phyloP scores from a whole-genome alignment of 2,888 invertebrate genomes.

The Mycogona germanica region DNA sequence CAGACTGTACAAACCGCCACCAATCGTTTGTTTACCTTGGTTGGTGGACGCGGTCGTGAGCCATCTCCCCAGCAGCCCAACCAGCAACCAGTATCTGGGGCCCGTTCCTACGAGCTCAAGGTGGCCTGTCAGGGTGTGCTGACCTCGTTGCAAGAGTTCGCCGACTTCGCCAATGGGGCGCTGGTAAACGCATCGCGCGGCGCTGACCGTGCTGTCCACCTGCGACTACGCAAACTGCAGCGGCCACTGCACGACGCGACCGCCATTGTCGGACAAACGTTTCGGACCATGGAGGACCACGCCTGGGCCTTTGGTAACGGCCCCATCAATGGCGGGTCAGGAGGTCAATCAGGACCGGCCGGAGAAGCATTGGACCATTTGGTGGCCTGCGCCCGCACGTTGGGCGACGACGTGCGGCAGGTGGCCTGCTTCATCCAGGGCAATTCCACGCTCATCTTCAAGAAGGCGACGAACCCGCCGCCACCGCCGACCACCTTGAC shows the following conservation, averaged over 20 bases:
- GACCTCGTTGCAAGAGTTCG: slow-evolving; percentile 70
- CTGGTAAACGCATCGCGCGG: slow-evolving; percentile 61
- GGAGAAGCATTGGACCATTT: slow-evolving; percentile 75
- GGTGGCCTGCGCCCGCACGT: slow-evolving; percentile 69
- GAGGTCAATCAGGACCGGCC: slow-evolving; percentile 25
- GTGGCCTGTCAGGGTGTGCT: slow-evolving; percentile 64
- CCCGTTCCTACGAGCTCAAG: slow-evolving; percentile 53
- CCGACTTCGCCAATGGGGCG: slow-evolving; percentile 78
- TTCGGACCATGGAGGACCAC: slow-evolving; percentile 56
- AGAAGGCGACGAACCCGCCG: slow-evolving; percentile 15
- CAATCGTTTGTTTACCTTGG: slow-evolving; percentile 61
- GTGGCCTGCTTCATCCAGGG: slow-evolving; percentile 74
- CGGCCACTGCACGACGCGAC: slow-evolving; percentile 68
- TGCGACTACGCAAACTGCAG: slow-evolving; percentile 62
- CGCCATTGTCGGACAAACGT: slow-evolving; percentile 62
- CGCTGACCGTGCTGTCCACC: slow-evolving; percentile 57
- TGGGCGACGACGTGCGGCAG: slow-evolving; percentile 79
- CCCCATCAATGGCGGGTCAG: slow-evolving; percentile 39
- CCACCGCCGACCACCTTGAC: not conserved
- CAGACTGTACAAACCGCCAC: slow-evolving; percentile 70
- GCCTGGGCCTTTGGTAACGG: slow-evolving; percentile 47
- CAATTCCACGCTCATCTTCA: slow-evolving; percentile 40
- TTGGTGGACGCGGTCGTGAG: slow-evolving; percentile 49
- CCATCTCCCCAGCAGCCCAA: slow-evolving; percentile 53
- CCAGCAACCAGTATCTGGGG: slow-evolving; percentile 53